phyloP scores from a whole-genome alignment of 2,888 invertebrate species.

The Caprella mutica region DNA sequence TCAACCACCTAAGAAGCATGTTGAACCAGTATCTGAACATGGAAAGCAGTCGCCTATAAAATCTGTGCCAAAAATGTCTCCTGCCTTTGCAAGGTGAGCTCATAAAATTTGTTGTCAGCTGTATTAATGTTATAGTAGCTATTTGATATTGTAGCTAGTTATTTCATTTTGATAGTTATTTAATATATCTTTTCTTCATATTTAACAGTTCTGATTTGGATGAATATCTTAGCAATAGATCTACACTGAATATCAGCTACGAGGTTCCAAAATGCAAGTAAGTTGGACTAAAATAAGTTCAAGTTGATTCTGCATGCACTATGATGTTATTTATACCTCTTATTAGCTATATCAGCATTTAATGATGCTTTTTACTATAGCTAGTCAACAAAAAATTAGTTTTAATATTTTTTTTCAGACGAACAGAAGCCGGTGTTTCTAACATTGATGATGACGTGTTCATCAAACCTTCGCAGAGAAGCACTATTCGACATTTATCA shows the following conservation, averaged over 20 bases:
- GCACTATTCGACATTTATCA: no score
- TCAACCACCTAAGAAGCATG: not conserved
- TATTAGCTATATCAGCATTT: no score
- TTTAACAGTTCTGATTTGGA: constrained; percentile 30
- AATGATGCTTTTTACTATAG: no score
- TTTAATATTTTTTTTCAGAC: constrained; percentile 9
- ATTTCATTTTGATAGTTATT: no score
- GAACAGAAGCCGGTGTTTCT: constrained; percentile 22
- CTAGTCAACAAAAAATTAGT: no score
- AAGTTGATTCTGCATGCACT: no score
- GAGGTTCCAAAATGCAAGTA: constrained; percentile 32
- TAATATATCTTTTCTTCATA: no score
- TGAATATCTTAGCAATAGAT: constrained; percentile 21
- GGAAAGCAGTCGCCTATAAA: not conserved
- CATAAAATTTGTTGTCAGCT: not conserved
- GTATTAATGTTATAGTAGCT: no score
- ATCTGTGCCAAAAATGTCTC: not conserved
- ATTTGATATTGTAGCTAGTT: no score
- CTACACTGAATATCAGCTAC: constrained; percentile 30
- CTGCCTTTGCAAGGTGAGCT: constrained; percentile 25
- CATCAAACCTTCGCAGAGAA: no score
- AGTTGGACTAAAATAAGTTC: no score
- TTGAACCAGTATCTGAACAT: not conserved
- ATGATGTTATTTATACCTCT: no score
- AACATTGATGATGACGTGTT: constrained; percentile 15